These are phyloP conservation scores for Isotomurus palustris DNA, from an alignment of 2,888 invertebrate genomes.

Conservation along the genomic window DNA sequence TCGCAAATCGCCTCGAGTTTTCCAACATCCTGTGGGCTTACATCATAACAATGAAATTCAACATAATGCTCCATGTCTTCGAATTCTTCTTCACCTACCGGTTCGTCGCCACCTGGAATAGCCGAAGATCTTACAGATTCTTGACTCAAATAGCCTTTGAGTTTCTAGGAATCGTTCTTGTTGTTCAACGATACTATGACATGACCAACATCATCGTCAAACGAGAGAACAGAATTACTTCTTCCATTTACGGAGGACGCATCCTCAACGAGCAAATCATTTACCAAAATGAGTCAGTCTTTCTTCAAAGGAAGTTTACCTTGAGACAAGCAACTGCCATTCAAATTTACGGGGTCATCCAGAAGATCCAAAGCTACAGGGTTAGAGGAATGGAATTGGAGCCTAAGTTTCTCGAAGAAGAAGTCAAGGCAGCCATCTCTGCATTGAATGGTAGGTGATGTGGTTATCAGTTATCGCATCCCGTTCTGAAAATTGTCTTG, in stretches of 20 bases:
- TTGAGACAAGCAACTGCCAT: constrained; percentile 24
- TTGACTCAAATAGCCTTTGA: not conserved
- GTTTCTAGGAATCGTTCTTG: constrained; percentile 11
- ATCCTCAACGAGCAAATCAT: constrained; percentile 32
- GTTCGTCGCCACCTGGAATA: not conserved
- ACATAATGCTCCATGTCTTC: constrained; percentile 1
- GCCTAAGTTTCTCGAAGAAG: not conserved
- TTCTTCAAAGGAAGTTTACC: constrained; percentile 31
- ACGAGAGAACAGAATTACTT: constrained; percentile 17
- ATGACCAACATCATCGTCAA: constrained; percentile 12
- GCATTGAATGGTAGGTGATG: constrained; percentile 17
- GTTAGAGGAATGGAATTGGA: constrained; percentile 4
- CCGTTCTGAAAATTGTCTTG: not conserved
- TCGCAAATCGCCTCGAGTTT: constrained; percentile 14
- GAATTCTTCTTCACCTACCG: constrained; percentile 1
- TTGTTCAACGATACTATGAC: constrained; percentile 32
- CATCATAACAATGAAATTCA: constrained; percentile 6
- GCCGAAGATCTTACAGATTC: constrained; percentile 1
- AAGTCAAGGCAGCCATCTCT: constrained; percentile 7
- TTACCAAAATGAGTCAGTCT: constrained; percentile 26
- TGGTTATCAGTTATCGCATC: not conserved
- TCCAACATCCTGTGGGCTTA: constrained; percentile 25
- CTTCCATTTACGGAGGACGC: constrained; percentile 20
- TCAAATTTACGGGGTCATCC: constrained; percentile 26
- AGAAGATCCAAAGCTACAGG: constrained; percentile 16